Base-by-base conservation (phyloP, 2,888 invertebrate species). In the Atrina japonica region DNA sequence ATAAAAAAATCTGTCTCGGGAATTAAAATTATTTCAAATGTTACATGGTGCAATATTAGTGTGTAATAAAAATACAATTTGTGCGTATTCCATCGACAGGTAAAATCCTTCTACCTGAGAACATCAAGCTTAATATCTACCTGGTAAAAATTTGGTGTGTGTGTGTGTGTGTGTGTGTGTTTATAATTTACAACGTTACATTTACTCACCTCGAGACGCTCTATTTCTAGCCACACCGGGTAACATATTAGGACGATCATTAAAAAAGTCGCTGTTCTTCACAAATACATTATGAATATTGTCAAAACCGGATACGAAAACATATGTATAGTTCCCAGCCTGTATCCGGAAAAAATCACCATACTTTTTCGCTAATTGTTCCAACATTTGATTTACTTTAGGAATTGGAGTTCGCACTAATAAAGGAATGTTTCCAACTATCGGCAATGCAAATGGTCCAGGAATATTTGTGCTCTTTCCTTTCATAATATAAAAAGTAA, bases 341-440 rank as follows among this genome's bases (percentile, higher is more conserved):
- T 60, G 41, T 14, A 80, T 47, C n/a, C 70, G 59, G 59, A 73
- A 77, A 7, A 80, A 47, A 21, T 70, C 66, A 11, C 80, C 80
- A 56, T 80, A 76, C 50, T 67, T 58, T 18, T 27, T 25, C 6
- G 41, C 45, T 18, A 71, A 23, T 35, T 71, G 65, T 35, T 43
- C 43, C 25, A 76, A 29, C 14, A 55, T n/a, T 49, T 45, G 59
- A 29, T 73, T 66, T 35, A 60, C 16, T n/a, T 45, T 16, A 18
- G 11, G 9, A 35, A 35, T 35, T 5, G 45, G 21, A 18, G 29
- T 43, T 29, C 25, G 29, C 21, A 47, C 7, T 9, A 47, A 29
- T 18, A 16, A 27, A 3, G 27, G 27, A 3, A 45, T 27, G n/a
- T 60, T 60, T n/a, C 60, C 60, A 18, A 60, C 7, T 7, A 60